Percentiles rank a stretch among this genome's conserved stretches.
Conservation (phyloP, 1,140 invertebrate genomes). For the Heliconius melpomene region DNA sequence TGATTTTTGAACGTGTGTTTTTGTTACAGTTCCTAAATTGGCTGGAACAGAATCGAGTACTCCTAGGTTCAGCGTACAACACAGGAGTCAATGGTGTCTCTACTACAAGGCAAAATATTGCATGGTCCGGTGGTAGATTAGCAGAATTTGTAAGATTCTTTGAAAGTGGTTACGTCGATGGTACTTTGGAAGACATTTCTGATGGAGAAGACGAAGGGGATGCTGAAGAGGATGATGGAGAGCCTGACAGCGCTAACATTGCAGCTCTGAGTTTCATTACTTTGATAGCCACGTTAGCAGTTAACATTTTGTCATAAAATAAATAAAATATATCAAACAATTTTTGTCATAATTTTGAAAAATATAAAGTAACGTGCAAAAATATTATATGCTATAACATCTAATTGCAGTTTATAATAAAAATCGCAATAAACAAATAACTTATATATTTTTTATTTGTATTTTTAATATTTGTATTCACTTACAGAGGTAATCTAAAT, state of each 20-base stretch:
- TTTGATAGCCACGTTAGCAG: slow-evolving; percentile 44
- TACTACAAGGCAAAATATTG: slow-evolving; percentile 49
- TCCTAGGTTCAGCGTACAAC: slow-evolving; percentile 49
- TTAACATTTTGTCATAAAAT: slow-evolving; percentile 47
- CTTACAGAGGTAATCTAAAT: background rate
- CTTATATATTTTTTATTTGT: background rate
- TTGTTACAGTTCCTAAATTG: slow-evolving; percentile 57
- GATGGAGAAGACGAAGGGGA: slow-evolving; percentile 21
- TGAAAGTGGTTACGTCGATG: slow-evolving; percentile 61
- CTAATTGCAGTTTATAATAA: background rate
- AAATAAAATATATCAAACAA: background rate
- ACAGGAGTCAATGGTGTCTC: slow-evolving; percentile 49
- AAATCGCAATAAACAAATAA: background rate
- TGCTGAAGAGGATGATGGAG: slow-evolving; percentile 20
- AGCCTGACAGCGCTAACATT: slow-evolving; percentile 51
- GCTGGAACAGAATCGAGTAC: slow-evolving; percentile 49
- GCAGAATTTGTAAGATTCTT: slow-evolving; percentile 58
- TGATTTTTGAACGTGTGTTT: slow-evolving; percentile 22
- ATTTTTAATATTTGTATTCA: background rate
- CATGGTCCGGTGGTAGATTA: slow-evolving; percentile 52
- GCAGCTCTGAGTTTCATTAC: slow-evolving; percentile 50
- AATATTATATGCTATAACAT: background rate
- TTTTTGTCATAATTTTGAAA: slow-evolving; percentile 25
- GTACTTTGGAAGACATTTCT: slow-evolving; percentile 46
- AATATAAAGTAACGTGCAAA: background rate